Conservation (phyloP, 2,888 invertebrate genomes). For the Odontocolon sp. region DNA sequence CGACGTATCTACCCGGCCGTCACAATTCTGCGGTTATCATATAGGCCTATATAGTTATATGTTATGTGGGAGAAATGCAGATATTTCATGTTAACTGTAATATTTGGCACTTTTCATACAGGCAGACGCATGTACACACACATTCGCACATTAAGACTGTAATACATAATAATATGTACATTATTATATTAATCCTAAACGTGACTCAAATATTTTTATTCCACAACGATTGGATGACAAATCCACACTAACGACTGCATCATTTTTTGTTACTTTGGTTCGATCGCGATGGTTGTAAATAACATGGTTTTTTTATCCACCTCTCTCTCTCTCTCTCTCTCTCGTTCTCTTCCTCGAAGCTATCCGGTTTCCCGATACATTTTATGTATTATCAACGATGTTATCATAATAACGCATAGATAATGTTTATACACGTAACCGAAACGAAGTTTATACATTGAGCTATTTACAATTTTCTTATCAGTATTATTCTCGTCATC, state of each 20-base stretch:
- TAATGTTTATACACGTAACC: slow-evolving; percentile 72
- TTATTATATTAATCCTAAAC: slow-evolving; percentile 55
- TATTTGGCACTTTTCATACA: slow-evolving; percentile 63
- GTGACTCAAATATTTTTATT: slow-evolving; percentile 53
- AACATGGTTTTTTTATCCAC: too few species aligned
- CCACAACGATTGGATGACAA: slow-evolving; percentile 32
- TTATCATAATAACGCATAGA: slow-evolving; percentile 49
- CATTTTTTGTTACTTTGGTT: slow-evolving; percentile 16
- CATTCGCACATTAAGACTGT: slow-evolving; percentile 23
- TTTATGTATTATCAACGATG: slow-evolving; percentile 16
- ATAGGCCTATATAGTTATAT: slow-evolving; percentile 6
- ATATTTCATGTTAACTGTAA: slow-evolving; percentile 35
- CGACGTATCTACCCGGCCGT: background rate
- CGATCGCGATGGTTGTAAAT: too few species aligned
- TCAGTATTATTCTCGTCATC: slow-evolving; percentile 36
- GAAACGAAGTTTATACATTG: slow-evolving; percentile 75
- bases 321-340: too few species aligned
- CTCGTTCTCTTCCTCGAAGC: too few species aligned
- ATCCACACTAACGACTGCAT: slow-evolving; percentile 36
- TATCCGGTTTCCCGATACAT: background rate
- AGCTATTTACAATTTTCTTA: slow-evolving; percentile 73
- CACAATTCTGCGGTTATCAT: background rate
- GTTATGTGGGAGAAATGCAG: slow-evolving; percentile 36
- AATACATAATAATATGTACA: slow-evolving; percentile 48
- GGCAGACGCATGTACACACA: slow-evolving; percentile 21